A percentile compares a stretch with the other conserved stretches of the same genome.
These are phyloP conservation scores for Ganaspis brasiliensis DNA, from an alignment of 2,888 invertebrate genomes.

Conservation along the genomic window DNA sequence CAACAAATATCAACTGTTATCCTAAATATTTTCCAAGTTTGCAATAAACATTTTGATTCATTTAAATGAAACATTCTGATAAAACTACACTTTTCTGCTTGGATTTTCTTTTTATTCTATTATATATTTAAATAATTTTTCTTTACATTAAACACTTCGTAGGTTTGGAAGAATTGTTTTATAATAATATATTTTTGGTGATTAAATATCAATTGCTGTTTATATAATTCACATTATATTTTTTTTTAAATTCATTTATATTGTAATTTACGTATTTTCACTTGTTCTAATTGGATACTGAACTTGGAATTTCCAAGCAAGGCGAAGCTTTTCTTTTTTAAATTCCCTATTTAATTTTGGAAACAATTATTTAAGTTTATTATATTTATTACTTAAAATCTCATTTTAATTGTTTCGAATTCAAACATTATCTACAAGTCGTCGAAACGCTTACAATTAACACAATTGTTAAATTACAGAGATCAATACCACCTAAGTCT, in stretches of 20 bases:
- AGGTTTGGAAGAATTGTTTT: constrained; percentile 25
- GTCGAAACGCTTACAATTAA: constrained; percentile 36
- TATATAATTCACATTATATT: not conserved
- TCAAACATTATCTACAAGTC: constrained; percentile 29
- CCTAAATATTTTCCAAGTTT: constrained; percentile 2
- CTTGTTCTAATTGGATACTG: constrained; percentile 12
- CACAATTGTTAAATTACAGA: constrained; percentile 30
- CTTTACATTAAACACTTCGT: constrained; percentile 27
- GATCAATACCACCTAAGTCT: constrained; percentile 31
- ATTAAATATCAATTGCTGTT: constrained; percentile 18
- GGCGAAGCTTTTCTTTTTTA: constrained; percentile 11
- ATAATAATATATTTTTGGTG: not conserved
- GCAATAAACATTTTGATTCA: constrained; percentile 3
- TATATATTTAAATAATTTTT: too few species aligned
- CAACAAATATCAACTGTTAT: not conserved
- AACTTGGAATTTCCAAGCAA: constrained; percentile 1
- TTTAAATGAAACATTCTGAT: constrained; percentile 13
- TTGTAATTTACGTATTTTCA: constrained; percentile 18
- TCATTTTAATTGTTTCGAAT: not conserved
- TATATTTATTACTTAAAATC: not conserved
- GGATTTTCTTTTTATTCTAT: constrained; percentile 14
- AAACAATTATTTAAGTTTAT: constrained; percentile 18
- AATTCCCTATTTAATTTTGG: constrained; percentile 26
- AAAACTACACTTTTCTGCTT: constrained; percentile 26
- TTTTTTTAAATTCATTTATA: not conserved